phyloP scores from a whole-genome alignment of 2,113 vertebrate genomes.

The Pelmatolapia mariae region DNA sequence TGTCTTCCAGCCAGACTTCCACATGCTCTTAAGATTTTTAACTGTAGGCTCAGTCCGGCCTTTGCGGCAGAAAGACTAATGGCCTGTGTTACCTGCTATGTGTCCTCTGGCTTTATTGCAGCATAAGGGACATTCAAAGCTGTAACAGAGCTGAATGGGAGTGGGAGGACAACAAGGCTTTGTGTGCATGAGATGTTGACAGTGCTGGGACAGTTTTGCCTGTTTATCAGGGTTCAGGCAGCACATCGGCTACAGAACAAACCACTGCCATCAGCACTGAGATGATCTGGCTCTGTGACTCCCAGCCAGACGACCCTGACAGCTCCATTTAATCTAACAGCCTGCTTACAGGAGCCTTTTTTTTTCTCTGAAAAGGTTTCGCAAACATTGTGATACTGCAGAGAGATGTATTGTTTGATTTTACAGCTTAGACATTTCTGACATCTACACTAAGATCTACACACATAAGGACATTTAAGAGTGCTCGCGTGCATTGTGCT shows the following conservation, averaged over 20 bases:
- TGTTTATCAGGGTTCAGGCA: slow-evolving; percentile 15
- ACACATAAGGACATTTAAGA: not conserved
- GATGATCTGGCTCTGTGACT: slow-evolving; percentile 7
- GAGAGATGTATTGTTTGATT: not conserved
- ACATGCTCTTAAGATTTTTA: not conserved
- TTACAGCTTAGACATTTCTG: not conserved
- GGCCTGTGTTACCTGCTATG: not conserved
- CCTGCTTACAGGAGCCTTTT: slow-evolving; percentile 22
- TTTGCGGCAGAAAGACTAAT: not conserved
- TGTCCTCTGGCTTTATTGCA: not conserved
- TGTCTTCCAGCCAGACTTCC: not conserved
- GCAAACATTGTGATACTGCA: slow-evolving; percentile 7
- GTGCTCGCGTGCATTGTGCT: not conserved
- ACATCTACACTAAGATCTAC: not conserved
- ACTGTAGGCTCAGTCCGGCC: not conserved
- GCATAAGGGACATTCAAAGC: not conserved
- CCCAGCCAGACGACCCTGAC: slow-evolving; percentile 30
- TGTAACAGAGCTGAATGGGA: not conserved
- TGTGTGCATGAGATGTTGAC: not conserved
- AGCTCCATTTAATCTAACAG: slow-evolving; percentile 53
- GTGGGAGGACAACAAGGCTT: not conserved
- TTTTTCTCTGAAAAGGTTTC: not conserved
- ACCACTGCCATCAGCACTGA: slow-evolving; percentile 27
- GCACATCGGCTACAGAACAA: slow-evolving; percentile 16
- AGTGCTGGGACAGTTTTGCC: not conserved